A percentile compares a stretch with the other conserved stretches of the same genome.
phyloP scores from a whole-genome alignment of 2,797 vertebrate species.

The Semaprochilodus insignis region DNA sequence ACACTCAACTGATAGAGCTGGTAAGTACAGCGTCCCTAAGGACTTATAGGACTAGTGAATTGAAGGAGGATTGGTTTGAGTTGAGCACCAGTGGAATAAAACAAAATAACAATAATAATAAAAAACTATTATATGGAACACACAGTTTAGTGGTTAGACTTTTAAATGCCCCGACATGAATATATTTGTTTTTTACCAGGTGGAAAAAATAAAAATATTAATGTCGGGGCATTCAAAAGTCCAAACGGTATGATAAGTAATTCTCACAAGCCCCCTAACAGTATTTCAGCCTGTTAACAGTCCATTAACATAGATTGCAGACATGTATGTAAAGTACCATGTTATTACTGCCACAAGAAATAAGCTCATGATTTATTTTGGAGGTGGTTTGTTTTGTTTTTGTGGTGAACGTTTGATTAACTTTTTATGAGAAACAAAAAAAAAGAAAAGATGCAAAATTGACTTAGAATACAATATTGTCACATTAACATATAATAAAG shows the following conservation, averaged over 20 bases:
- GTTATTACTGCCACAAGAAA: no score
- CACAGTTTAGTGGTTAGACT: neutral
- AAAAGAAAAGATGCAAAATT: neutral
- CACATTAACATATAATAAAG: neutral
- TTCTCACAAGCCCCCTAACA: neutral
- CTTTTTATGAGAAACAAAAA: neutral
- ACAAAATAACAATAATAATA: neutral
- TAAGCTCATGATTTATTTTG: no score
- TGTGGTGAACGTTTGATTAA: no score
- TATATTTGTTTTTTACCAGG: no score
- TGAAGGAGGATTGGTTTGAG: neutral
- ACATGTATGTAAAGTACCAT: no score
- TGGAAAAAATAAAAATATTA: neutral
- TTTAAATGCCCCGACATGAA: neutral
- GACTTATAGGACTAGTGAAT: conserved; percentile 23
- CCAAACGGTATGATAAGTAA: neutral
- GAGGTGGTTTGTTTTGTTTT: no score
- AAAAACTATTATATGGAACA: neutral
- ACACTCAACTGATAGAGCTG: conserved; percentile 15
- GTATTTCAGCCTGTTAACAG: no score
- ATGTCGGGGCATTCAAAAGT: neutral
- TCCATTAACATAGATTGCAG: no score
- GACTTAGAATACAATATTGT: neutral
- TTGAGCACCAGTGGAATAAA: neutral
- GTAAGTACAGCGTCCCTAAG: conserved; percentile 38